Conservation (phyloP, 1,140 invertebrate genomes). For the Octopus sinensis region DNA sequence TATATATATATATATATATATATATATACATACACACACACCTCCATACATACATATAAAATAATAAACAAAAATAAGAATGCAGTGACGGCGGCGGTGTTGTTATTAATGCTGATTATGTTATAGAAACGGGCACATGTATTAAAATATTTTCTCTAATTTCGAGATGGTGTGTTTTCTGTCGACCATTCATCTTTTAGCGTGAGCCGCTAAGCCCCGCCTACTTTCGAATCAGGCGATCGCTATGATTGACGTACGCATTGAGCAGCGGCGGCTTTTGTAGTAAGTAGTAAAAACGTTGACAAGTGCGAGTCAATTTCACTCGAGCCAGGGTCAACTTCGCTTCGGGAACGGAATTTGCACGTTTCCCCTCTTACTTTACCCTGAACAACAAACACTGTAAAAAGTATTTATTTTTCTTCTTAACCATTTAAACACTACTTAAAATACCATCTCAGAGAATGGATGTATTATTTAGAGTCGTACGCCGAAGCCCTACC, state of each 20-base stretch:
- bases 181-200: constrained; percentile 6
- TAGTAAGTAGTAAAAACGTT: background rate
- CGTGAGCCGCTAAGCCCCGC: background rate
- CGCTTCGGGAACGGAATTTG: background rate
- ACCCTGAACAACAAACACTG: background rate
- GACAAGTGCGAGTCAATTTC: background rate
- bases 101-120: background rate
- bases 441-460: background rate
- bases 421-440: background rate
- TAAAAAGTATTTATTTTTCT: background rate
- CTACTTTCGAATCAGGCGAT: background rate
- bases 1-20: no score
- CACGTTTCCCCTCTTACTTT: background rate
- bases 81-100: background rate
- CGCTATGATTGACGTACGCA: background rate
- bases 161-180: background rate
- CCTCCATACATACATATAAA: no score
- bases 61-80: no score
- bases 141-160: background rate
- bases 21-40: no score
- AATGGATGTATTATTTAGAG: constrained; percentile 3
- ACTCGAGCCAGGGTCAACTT: background rate
- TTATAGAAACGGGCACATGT: background rate
- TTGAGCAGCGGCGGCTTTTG: background rate
- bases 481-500: background rate